Evolutionary conservation across 2,113 vertebrate genomes (phyloP).

Genomic region (Maylandia zebra): DNA sequence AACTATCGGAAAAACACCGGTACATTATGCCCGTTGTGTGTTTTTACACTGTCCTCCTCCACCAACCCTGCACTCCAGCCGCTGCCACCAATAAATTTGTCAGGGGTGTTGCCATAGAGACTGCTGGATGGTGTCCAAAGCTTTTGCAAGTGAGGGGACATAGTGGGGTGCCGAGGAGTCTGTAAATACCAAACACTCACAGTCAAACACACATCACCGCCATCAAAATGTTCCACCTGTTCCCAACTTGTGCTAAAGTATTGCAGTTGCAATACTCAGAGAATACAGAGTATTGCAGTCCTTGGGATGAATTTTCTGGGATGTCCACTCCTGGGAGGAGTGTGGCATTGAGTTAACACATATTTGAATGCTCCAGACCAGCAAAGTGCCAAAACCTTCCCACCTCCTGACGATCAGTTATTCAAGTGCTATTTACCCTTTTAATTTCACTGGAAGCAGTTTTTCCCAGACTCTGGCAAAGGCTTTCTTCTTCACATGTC

Average conservation of each 20-base stretch:
- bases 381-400: neutral
- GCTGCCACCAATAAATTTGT: neutral
- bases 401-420: neutral
- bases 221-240: neutral
- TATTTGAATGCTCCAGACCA: neutral
- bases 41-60: neutral
- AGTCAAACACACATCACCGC: neutral
- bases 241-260: neutral
- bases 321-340: neutral
- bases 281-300: no score
- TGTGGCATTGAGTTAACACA: neutral
- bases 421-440: neutral
- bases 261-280: no score
- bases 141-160: neutral
- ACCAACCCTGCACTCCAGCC: neutral
- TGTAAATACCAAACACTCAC: slow-evolving; percentile 1
- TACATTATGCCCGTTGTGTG: neutral
- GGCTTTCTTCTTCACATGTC: neutral
- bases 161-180: slow-evolving; percentile 17
- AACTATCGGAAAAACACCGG: neutral
- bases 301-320: no score
- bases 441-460: neutral
- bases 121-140: neutral
- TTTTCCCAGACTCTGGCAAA: accelerated
- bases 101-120: slow-evolving; percentile 30